A percentile compares a stretch with the other conserved stretches of the same genome.
Conservation (phyloP, 2,113 vertebrate species). For the Petrocephalus microphthalmus region DNA sequence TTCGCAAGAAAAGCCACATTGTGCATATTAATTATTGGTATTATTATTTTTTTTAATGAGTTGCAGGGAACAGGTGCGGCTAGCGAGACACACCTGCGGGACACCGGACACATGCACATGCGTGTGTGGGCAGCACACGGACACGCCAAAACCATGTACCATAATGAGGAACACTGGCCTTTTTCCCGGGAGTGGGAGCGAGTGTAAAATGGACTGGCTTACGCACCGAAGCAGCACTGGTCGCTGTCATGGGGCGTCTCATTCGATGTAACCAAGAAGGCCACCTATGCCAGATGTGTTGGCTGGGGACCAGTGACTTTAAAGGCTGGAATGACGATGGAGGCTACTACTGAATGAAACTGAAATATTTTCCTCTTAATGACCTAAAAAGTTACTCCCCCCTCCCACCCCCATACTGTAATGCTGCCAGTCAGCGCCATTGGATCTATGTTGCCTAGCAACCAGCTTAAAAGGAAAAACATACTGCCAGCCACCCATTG, state of each 20-base stretch:
- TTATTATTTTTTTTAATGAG: background rate
- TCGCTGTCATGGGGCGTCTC: background rate
- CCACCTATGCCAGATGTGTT: too few species aligned
- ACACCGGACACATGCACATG: background rate
- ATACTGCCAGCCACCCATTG: background rate
- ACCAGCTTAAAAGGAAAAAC: background rate
- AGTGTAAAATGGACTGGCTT: background rate
- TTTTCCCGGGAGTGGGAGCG: background rate
- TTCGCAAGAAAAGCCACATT: background rate
- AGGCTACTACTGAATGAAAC: background rate
- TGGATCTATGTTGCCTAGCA: conserved; percentile 8
- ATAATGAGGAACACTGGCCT: background rate
- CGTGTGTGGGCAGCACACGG: background rate
- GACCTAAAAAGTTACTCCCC: background rate
- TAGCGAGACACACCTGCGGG: background rate
- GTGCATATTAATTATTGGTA: background rate
- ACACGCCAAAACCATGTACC: background rate
- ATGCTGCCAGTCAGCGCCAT: background rate
- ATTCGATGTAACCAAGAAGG: background rate
- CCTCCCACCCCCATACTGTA: background rate
- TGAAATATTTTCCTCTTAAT: background rate
- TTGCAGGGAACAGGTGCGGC: background rate
- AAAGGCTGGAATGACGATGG: background rate
- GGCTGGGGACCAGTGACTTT: background rate
- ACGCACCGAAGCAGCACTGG: background rate